Evolutionary conservation across 2,888 invertebrate genomes (phyloP).

Genomic region (Agriotes lineatus): DNA sequence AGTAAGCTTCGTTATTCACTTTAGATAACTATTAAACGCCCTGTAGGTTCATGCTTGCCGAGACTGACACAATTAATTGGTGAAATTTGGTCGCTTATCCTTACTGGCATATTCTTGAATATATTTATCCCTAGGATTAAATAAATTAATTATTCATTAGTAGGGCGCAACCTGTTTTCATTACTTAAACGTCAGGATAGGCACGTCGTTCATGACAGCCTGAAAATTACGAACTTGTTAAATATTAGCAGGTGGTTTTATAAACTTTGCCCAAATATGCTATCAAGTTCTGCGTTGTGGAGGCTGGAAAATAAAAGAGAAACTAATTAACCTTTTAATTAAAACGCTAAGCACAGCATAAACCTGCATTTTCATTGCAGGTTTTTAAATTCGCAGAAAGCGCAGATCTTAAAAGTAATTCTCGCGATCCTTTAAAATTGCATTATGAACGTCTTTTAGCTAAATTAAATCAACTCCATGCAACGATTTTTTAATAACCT

Average conservation of each 20-base stretch:
- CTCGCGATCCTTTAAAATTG: too few species aligned
- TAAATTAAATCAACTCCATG: too few species aligned
- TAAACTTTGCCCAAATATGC: conserved; percentile 20
- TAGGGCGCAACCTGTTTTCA: conserved; percentile 27
- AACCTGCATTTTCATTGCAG: too few species aligned
- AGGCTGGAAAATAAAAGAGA: too few species aligned
- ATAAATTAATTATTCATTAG: conserved; percentile 32
- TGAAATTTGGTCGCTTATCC: neutral
- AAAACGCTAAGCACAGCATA: too few species aligned
- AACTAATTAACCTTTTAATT: too few species aligned
- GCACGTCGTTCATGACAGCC: conserved; percentile 27
- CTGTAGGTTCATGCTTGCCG: neutral
- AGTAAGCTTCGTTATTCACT: too few species aligned
- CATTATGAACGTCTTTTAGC: too few species aligned
- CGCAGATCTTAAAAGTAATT: too few species aligned
- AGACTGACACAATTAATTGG: neutral
- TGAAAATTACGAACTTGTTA: conserved; percentile 25
- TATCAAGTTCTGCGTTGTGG: neutral
- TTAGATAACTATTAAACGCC: too few species aligned
- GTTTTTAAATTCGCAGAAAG: too few species aligned
- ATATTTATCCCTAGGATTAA: conserved; percentile 22
- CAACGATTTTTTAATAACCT: too few species aligned
- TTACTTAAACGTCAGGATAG: conserved; percentile 27
- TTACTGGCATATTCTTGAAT: neutral
- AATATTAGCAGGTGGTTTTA: conserved; percentile 28